Evolutionary conservation across 2,113 vertebrate species (phyloP).

Genomic region (Lipotes vexillifer): DNA sequence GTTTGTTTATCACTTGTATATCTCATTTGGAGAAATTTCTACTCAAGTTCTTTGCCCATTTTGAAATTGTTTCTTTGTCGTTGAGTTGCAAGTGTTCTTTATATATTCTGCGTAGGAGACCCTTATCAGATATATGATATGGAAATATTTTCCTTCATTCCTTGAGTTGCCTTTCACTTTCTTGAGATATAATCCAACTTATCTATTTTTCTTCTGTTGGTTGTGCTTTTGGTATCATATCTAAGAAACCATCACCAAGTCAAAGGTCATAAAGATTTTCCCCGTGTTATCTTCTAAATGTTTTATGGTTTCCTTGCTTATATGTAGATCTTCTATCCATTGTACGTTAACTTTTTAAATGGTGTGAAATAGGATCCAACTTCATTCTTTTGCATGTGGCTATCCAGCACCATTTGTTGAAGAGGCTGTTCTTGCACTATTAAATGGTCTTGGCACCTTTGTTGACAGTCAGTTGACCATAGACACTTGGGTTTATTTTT

Average conservation of each 20-base stretch:
- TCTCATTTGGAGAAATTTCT: neutral
- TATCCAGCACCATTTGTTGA: neutral
- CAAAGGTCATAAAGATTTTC: neutral
- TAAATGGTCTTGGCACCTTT: neutral
- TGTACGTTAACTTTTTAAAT: neutral
- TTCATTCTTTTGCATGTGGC: neutral
- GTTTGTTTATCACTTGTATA: neutral
- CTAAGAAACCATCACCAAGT: neutral
- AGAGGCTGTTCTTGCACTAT: neutral
- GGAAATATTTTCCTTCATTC: neutral
- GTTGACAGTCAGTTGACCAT: neutral
- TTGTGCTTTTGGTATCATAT: neutral
- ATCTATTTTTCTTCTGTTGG: neutral
- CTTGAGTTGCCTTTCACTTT: neutral
- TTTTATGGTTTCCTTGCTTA: neutral
- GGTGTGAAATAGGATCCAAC: neutral
- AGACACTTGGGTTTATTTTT: neutral
- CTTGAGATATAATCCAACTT: neutral
- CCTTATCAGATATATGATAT: neutral
- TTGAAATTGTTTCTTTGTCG: neutral
- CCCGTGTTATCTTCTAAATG: neutral
- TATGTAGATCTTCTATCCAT: neutral
- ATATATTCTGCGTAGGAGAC: neutral
- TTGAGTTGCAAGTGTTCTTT: neutral
- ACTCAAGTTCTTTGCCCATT: neutral